Base-by-base conservation (phyloP, 2,113 vertebrate genomes). In the Lophura nycthemera region DNA sequence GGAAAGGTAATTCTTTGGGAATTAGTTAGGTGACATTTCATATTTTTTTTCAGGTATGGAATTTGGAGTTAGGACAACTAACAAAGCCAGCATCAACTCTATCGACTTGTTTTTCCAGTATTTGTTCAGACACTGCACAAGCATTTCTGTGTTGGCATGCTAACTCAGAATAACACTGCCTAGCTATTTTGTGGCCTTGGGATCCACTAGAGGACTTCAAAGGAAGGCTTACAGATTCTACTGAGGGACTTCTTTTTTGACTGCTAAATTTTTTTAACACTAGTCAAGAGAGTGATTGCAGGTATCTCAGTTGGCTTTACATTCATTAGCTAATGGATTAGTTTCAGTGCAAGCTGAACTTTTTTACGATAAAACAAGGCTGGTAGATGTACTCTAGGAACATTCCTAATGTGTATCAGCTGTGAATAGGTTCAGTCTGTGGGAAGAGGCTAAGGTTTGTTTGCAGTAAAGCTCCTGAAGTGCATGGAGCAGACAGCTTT, bases 241-340 rank as follows among this genome's bases (percentile, higher is more conserved):
- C 71, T 92, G 66, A 84, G 91, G 72, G 45, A 64, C n/a, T 85
- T 88, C 78, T 56, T 42, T 43, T 25, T 89, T 36, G 5, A 10
- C 52, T 64, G n/a, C 16, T 91, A 36, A 5, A 7, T 63, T 54
- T 65, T 19, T 91, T 57, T 8, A 12, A n/a, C 32, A 36, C 34
- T 79, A 93, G 65, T 86, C 86, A 61, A 91, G 89, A 81, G 61
- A 83, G 10, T n/a, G 47, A 84, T 75, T 86, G 73, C 65, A 81
- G 76, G 47, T 96, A 86, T 80, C 96, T 91, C 24, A 78, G 6
- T 56, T 10, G 77, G 42, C 69, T 78, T 83, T 81, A 92, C 83
- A 83, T 38, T 90, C 76, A 84, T 82, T 87, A 92, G 34, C 72
- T 73, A 73, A 93, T 89, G 76, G 93, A 92, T 92, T 94, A 19